Evolutionary conservation across 2,888 invertebrate genomes (phyloP), one percentile per base, ranked within the genome.

Genomic region (Lypha dubia): DNA sequence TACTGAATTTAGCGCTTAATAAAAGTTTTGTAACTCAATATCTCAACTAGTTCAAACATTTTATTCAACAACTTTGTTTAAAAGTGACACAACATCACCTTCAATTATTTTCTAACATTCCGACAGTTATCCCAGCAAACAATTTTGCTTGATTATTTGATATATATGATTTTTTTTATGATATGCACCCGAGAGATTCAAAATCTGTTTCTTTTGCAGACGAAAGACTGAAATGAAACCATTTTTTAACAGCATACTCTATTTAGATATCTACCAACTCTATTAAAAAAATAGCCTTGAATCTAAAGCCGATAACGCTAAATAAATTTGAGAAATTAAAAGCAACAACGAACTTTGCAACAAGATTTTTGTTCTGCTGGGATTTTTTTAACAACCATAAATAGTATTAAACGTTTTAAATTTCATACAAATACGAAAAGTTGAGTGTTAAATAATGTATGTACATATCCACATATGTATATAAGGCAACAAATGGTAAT

Each of bases 51-150:
- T 51, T 67, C 35, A 38, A 68, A 49, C 15, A 68, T 35, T 46
- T 79, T 63, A 44, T 71, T 71, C 46, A 56, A 63, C 71, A 65
- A 73, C 65, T 79, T 79, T 62, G 62, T 71, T 71, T 62, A 28
- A 28, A 70, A 63, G 28, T 44, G 51, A 28, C 51, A 44, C n/a
- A 53, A 44, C 35, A 44, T 28, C 6, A 58, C 41, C 11, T 32
- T 32, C 35, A 58, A 49, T 38, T 22, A 13, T 20, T 35, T 24
- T 35, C 20, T 41, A 41, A 53, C 32, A 73, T 51, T 62, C 11
- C 28, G 17, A 49, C 44, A 20, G 9, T 9, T n/a, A 63, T 44
- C 24, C 53, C 53, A 53, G 51, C 51, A 17, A 46, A 46, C 1
- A 46, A 46, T 38, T 38, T 6, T 38, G 38, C 3, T 28, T 28